Evolutionary conservation across 2,797 vertebrate species (phyloP).

Genomic region (Typhlichthys eigenmanni): DNA sequence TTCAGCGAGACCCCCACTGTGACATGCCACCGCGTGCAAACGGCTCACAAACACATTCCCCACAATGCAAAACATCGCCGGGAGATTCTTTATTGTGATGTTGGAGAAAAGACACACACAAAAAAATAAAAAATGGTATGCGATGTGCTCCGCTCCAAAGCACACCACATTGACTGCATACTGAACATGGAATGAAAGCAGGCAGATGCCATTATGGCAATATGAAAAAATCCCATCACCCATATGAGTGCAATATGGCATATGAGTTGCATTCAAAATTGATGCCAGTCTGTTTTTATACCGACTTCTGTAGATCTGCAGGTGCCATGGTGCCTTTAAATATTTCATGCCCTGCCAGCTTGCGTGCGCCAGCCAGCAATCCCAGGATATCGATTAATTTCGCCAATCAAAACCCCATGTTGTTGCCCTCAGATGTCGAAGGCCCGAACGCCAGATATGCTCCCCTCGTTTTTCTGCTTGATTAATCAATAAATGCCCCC

Average conservation of each 20-base stretch:
- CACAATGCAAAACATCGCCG: conserved; percentile 52
- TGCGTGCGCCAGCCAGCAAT: conserved; percentile 56
- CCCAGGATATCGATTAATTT: conserved; percentile 66
- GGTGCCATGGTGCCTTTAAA: conserved; percentile 63
- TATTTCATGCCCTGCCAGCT: conserved; percentile 66
- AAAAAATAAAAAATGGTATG: conserved; percentile 31
- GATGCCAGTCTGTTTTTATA: conserved; percentile 67
- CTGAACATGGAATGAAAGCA: conserved; percentile 57
- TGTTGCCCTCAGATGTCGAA: conserved; percentile 57
- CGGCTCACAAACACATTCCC: conserved; percentile 43
- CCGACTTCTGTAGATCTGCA: conserved; percentile 47
- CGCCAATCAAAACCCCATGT: conserved; percentile 74
- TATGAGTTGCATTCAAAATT: conserved; percentile 64
- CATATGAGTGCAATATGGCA: conserved; percentile 38
- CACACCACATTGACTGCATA: conserved; percentile 43
- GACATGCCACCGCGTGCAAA: conserved; percentile 56
- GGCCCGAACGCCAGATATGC: conserved; percentile 53
- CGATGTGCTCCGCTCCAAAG: conserved; percentile 30
- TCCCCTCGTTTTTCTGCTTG: conserved; percentile 77
- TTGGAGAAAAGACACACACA: conserved; percentile 36
- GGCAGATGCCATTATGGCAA: conserved; percentile 39
- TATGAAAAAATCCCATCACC: conserved; percentile 52
- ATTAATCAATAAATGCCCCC: conserved; percentile 82
- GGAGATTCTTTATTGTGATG: conserved; percentile 37
- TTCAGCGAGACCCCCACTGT: conserved; percentile 63